Conservation (phyloP, 2,797 vertebrate genomes). For the Neosilurus mollespiculum region DNA sequence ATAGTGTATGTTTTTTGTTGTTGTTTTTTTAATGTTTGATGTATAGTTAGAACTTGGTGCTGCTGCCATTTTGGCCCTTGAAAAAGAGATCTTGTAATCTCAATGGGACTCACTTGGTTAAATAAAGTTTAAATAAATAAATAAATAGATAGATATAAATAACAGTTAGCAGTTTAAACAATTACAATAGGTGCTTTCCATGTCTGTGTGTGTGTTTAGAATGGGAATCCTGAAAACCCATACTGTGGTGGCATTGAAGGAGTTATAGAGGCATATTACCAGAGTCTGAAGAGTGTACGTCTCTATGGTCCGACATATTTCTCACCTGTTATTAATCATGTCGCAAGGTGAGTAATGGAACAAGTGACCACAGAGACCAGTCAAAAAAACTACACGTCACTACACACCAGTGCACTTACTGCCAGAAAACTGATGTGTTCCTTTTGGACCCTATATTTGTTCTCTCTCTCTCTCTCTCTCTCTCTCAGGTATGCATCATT, state of each 20-base stretch:
- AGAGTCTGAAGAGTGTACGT: slow-evolving; percentile 93
- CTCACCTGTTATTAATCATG: slow-evolving; percentile 97
- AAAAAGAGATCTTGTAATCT: too few species aligned
- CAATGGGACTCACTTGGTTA: too few species aligned
- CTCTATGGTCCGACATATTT: slow-evolving; percentile 97
- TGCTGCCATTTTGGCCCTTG: too few species aligned
- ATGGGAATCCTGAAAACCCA: slow-evolving; percentile 95
- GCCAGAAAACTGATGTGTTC: neutral
- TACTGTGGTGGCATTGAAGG: slow-evolving; percentile 97
- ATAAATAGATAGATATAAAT: too few species aligned
- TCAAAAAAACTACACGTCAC: neutral
- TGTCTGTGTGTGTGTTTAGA: slow-evolving; percentile 68
- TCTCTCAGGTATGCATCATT: slow-evolving; percentile 87
- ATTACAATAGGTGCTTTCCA: neutral
- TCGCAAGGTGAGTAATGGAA: slow-evolving; percentile 81
- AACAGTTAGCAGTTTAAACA: neutral
- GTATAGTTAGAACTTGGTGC: too few species aligned
- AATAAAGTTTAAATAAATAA: too few species aligned
- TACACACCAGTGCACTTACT: neutral
- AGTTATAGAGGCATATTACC: slow-evolving; percentile 96
- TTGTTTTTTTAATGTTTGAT: too few species aligned
- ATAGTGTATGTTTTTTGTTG: too few species aligned
- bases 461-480: neutral
- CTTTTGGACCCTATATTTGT: too few species aligned
- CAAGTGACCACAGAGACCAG: slow-evolving; percentile 26